These are phyloP conservation scores for Luperina nickerlii DNA, from an alignment of 2,888 invertebrate genomes.

Conservation along the genomic window DNA sequence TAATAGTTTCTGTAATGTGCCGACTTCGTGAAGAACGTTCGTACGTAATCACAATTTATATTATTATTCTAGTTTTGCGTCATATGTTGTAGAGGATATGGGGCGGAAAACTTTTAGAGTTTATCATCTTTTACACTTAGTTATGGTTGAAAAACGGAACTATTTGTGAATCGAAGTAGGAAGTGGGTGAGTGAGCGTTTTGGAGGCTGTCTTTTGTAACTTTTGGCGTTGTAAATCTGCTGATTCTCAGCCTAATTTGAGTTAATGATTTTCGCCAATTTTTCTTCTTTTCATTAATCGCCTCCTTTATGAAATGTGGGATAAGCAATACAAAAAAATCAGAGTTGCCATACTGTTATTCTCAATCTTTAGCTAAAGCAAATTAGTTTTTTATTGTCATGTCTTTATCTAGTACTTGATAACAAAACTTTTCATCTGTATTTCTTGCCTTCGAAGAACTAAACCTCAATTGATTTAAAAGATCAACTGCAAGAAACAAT, in stretches of 20 bases:
- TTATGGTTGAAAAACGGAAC: not conserved
- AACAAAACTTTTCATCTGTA: no score
- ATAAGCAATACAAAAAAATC: not conserved
- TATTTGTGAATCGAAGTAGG: not conserved
- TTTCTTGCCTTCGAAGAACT: not conserved
- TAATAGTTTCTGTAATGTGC: constrained; percentile 59
- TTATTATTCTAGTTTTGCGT: constrained; percentile 49
- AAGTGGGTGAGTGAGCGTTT: not conserved
- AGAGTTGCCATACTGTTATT: not conserved
- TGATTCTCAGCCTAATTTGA: not conserved
- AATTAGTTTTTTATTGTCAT: not conserved
- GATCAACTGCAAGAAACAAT: not conserved
- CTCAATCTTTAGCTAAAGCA: not conserved
- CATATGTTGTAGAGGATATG: constrained; percentile 49
- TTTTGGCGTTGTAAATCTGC: not conserved
- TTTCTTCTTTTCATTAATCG: not conserved
- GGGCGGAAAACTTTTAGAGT: constrained; percentile 34
- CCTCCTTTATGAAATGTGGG: not conserved
- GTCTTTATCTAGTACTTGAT: not conserved
- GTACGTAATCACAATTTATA: constrained; percentile 60
- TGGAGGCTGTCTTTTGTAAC: not conserved
- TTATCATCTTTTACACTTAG: constrained; percentile 31
- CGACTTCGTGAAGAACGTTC: constrained; percentile 47
- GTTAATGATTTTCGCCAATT: not conserved
- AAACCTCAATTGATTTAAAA: not conserved